phyloP scores from a whole-genome alignment of 2,113 vertebrate species.

The Saccopteryx leptura region DNA sequence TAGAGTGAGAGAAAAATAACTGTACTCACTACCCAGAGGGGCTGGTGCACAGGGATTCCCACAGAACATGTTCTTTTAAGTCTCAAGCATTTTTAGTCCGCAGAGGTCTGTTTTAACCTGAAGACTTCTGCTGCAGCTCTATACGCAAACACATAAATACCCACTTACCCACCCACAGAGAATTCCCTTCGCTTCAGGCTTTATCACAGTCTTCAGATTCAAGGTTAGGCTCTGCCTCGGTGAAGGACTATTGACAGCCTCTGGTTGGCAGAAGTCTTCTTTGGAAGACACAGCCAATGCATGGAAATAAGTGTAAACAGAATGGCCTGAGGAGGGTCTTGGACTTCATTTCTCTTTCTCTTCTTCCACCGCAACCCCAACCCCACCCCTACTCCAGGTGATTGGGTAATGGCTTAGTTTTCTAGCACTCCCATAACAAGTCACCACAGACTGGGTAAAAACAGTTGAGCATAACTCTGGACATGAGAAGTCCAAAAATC shows the following conservation, averaged over 20 bases:
- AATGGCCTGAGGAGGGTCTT: neutral
- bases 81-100: neutral
- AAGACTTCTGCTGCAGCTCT: neutral
- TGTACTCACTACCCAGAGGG: neutral
- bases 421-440: neutral
- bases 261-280: neutral
- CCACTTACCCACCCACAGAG: neutral
- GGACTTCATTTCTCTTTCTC: neutral
- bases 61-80: constrained; percentile 36
- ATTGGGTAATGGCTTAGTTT: neutral
- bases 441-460: neutral
- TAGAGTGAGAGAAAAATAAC: constrained; percentile 10
- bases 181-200: neutral
- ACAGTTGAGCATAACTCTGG: neutral
- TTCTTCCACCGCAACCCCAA: neutral
- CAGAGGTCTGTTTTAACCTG: constrained; percentile 17
- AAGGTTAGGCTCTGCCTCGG: neutral
- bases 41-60: neutral
- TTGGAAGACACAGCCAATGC: neutral
- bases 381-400: too few relatives aligned
- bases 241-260: neutral
- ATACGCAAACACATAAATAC: neutral
- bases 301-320: neutral
- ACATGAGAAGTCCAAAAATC: neutral
- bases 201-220: neutral